Percentiles rank a stretch among this genome's conserved stretches.
Evolutionary conservation across 2,113 vertebrate species (phyloP).

Genomic region (Phyllostomus hastatus): DNA sequence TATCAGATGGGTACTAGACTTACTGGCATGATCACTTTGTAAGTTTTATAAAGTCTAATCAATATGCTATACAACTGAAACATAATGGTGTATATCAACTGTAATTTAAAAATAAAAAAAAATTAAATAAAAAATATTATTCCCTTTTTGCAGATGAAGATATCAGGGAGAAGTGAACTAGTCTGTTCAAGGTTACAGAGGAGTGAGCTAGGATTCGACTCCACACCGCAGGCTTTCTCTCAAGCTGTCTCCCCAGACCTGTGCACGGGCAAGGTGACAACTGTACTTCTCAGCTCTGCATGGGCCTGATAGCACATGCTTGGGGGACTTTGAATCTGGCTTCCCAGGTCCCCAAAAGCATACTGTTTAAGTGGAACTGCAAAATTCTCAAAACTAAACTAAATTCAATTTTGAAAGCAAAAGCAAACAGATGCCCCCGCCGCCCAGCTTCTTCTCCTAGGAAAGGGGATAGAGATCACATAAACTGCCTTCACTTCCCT

Average conservation of each 20-base stretch:
- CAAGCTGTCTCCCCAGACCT: background rate
- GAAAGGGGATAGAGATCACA: background rate
- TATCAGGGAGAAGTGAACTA: background rate
- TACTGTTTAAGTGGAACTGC: background rate
- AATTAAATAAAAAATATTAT: background rate
- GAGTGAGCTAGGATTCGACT: background rate
- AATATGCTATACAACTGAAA: too few relatives aligned
- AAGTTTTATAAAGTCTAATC: too few relatives aligned
- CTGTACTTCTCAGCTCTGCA: background rate
- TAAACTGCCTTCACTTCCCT: background rate
- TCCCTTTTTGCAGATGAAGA: background rate
- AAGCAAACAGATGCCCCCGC: background rate
- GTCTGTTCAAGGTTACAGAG: background rate
- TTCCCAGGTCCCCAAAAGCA: background rate
- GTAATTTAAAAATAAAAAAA: too few relatives aligned
- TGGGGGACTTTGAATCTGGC: background rate
- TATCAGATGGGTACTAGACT: too few relatives aligned
- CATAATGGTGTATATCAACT: too few relatives aligned
- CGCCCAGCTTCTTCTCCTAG: background rate
- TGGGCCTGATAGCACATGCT: background rate
- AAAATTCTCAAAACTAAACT: slow-evolving; percentile 3
- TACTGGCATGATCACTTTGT: too few relatives aligned
- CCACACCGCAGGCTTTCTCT: background rate
- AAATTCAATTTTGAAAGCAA: slow-evolving; percentile 36
- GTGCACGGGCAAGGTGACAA: background rate